Evolutionary conservation across 2,113 vertebrate genomes (phyloP), one percentile per base, ranked within the genome.

Genomic region (Thamnophis sirtalis): DNA sequence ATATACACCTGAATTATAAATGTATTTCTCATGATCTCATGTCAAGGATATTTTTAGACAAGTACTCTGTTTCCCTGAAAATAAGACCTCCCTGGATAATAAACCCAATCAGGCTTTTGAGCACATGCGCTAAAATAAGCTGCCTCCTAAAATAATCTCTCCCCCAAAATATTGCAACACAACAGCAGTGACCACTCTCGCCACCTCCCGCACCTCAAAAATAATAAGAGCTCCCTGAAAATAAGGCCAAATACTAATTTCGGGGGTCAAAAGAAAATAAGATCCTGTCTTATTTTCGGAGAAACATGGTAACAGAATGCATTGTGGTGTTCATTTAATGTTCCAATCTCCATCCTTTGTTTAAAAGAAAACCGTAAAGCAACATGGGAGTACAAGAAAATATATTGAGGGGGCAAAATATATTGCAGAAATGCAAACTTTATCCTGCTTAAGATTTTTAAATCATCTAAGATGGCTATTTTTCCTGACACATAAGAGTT

Each of bases 1-100:
- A 92, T 50, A 49, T 1, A 88, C 93, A 90, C 11, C 3, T 68
- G 28, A 38, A 24, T 89, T 43, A 53, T 91, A 94, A 86, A 33
- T 38, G 1, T 26, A 8, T 3, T 58, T 92, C 15, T 8, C 85
- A 5, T 60, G 10, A 6, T 87, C 8, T 60, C 85, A 48, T 38
- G 19, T 15, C 4, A 93, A 89, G 49, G n/a, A 86, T 68, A 9
- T 38, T 85, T 56, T 93, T 24, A 93, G 17, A 88, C 15, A 55
- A 0, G 55, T 43, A 43, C 43, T 3, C 43, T 43, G 43, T 43
- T 43, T 43, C 43, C 43, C 43, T 2, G 43, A 43, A 43, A 43
- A 43, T 43, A 43, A 43, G 43, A 43, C 43, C 43, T 43, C 43
- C 1, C 43, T 43, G 43, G 43, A 43, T 43, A 43, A 43, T 43